Percentiles rank a stretch among this genome's conserved stretches.
phyloP scores from a whole-genome alignment of 2,888 invertebrate genomes.

The Acrocyrtus sp. region DNA sequence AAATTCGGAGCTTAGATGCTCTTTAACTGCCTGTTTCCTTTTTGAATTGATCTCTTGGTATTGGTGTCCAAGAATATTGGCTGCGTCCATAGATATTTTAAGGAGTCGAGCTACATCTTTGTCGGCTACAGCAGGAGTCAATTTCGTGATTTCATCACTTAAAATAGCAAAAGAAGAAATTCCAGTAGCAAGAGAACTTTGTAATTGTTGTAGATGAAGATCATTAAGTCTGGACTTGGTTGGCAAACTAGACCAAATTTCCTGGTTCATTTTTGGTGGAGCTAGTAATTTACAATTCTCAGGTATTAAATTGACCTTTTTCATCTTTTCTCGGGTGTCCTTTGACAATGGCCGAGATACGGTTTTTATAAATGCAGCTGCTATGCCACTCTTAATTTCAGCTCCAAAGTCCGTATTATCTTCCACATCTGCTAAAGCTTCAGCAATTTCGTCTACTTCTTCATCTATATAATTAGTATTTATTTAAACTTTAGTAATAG shows the following conservation, averaged over 20 bases:
- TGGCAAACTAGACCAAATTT: slow-evolving; percentile 22
- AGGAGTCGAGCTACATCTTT: neutral
- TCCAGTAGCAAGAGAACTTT: too few relatives aligned
- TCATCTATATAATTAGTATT: too few relatives aligned
- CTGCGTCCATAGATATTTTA: neutral
- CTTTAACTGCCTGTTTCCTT: slow-evolving; percentile 3
- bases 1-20: slow-evolving; percentile 9
- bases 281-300: slow-evolving; percentile 1
- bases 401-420: neutral
- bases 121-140: too few relatives aligned
- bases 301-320: neutral
- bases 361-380: neutral
- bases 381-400: neutral
- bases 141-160: neutral
- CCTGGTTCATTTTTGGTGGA: slow-evolving; percentile 18
- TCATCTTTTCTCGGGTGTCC: slow-evolving; percentile 2
- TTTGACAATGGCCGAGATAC: neutral
- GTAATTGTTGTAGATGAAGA: neutral
- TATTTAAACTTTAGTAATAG: too few relatives aligned
- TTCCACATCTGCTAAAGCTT: neutral
- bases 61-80: neutral
- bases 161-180: too few relatives aligned
- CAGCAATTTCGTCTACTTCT: too few relatives aligned
- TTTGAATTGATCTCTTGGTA: neutral
- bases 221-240: neutral